These are phyloP conservation scores for Calephelis perditalis DNA, from an alignment of 2,888 invertebrate genomes.

Conservation along the genomic window DNA sequence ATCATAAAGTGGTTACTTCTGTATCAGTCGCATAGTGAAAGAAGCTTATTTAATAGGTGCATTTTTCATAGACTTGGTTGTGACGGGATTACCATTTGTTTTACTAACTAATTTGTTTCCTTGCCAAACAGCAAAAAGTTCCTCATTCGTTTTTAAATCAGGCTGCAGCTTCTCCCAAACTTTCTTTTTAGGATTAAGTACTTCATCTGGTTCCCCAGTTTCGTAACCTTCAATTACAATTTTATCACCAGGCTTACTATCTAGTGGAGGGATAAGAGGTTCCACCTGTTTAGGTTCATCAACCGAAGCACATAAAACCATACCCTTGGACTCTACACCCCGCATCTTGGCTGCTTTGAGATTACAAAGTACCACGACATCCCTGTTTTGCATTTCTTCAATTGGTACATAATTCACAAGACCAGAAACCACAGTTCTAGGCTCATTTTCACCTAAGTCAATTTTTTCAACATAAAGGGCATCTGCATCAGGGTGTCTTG, in stretches of 20 bases:
- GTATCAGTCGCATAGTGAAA: not conserved
- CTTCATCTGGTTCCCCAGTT: constrained; percentile 86
- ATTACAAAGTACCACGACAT: constrained; percentile 96
- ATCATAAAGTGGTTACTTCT: no score
- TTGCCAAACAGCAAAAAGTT: constrained; percentile 90
- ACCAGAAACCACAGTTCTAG: constrained; percentile 89
- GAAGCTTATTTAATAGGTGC: constrained; percentile 87
- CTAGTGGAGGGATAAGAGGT: constrained; percentile 87
- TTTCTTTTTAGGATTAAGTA: constrained; percentile 97
- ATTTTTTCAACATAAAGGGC: constrained; percentile 94
- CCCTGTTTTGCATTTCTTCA: constrained; percentile 92
- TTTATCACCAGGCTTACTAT: constrained; percentile 88
- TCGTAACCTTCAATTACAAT: constrained; percentile 91
- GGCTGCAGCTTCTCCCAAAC: constrained; percentile 95
- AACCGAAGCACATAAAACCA: constrained; percentile 94
- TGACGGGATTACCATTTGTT: constrained; percentile 84
- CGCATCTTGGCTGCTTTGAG: constrained; percentile 98
- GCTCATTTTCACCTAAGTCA: constrained; percentile 88
- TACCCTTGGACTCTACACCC: constrained; percentile 93
- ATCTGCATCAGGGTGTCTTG: constrained; percentile 95
- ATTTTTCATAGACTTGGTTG: constrained; percentile 85
- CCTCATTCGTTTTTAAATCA: constrained; percentile 84
- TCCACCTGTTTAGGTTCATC: constrained; percentile 91
- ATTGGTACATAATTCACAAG: constrained; percentile 94
- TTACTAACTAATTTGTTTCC: constrained; percentile 86